Percentiles rank a stretch among this genome's conserved stretches.
Evolutionary conservation across 2,113 vertebrate species (phyloP).

Genomic region (Platichthys stellatus): DNA sequence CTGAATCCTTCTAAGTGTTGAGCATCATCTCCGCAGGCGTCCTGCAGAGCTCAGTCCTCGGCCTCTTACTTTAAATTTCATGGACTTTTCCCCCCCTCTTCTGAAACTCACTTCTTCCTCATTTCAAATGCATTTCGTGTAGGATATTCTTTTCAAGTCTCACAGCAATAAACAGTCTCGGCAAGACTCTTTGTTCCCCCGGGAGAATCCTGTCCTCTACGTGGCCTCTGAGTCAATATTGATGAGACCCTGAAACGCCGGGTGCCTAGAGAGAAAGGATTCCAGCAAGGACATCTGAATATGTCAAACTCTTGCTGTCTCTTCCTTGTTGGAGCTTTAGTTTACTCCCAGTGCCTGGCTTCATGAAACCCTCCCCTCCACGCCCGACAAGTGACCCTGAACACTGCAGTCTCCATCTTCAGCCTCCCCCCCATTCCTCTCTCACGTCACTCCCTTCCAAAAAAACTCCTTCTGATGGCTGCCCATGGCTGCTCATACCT

Average conservation of each 20-base stretch:
- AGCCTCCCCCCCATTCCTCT: constrained; percentile 19
- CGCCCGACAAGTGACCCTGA: constrained; percentile 44
- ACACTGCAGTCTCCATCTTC: constrained; percentile 18
- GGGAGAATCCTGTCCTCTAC: not conserved
- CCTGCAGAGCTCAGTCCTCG: no score
- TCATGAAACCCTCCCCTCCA: constrained; percentile 10
- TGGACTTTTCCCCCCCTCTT: no score
- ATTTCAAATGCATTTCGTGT: not conserved
- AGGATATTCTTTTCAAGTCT: not conserved
- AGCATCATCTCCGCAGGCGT: not conserved
- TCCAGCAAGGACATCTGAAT: constrained; percentile 3
- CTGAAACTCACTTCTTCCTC: not conserved
- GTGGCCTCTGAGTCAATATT: not conserved
- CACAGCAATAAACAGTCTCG: not conserved
- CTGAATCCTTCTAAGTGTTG: no score
- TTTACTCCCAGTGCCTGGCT: not conserved
- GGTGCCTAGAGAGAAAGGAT: not conserved
- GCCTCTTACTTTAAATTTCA: not conserved
- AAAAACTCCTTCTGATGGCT: constrained; percentile 8
- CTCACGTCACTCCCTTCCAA: constrained; percentile 7
- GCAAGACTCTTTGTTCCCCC: not conserved
- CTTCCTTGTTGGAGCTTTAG: not conserved
- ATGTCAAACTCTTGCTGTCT: not conserved
- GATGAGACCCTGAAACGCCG: not conserved
- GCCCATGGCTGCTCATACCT: constrained; percentile 27